Conservation (phyloP, 2,888 invertebrate genomes). For the Brachyptera putata region DNA sequence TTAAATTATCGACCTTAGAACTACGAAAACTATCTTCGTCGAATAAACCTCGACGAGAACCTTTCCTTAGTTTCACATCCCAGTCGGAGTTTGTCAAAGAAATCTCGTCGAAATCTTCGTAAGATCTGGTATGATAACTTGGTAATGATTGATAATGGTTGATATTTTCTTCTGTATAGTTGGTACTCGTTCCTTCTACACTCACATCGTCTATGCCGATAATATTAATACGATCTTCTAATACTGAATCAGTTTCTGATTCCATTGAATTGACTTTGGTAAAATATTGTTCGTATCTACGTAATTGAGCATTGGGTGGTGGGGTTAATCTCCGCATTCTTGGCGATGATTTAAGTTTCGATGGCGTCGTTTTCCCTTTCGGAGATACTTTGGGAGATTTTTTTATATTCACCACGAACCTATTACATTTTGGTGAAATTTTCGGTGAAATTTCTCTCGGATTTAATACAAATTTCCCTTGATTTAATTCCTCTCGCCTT, state of each 20-base stretch:
- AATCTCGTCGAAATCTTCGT: constrained; percentile 2
- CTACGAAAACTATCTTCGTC: constrained; percentile 2
- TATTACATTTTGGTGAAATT: not conserved
- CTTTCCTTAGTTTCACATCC: not conserved
- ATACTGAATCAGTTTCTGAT: not conserved
- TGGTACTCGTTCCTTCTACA: not conserved
- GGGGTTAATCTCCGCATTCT: not conserved
- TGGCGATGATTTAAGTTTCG: not conserved
- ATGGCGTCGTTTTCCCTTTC: not conserved
- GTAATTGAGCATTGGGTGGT: not conserved
- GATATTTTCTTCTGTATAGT: no score
- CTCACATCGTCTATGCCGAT: not conserved
- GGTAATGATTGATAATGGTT: constrained; percentile 12
- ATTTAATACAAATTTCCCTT: not conserved
- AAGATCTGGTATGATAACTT: no score
- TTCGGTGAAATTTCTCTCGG: not conserved
- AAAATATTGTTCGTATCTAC: constrained; percentile 7
- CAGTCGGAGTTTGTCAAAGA: constrained; percentile 3
- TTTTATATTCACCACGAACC: constrained; percentile 10
- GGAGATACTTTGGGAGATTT: not conserved
- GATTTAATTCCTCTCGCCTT: not conserved
- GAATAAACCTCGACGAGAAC: not conserved
- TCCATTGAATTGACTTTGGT: not conserved
- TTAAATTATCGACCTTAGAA: not conserved
- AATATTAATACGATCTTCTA: not conserved